phyloP scores from a whole-genome alignment of 2,113 vertebrate genomes.

The Poeciliopsis retropinna region DNA sequence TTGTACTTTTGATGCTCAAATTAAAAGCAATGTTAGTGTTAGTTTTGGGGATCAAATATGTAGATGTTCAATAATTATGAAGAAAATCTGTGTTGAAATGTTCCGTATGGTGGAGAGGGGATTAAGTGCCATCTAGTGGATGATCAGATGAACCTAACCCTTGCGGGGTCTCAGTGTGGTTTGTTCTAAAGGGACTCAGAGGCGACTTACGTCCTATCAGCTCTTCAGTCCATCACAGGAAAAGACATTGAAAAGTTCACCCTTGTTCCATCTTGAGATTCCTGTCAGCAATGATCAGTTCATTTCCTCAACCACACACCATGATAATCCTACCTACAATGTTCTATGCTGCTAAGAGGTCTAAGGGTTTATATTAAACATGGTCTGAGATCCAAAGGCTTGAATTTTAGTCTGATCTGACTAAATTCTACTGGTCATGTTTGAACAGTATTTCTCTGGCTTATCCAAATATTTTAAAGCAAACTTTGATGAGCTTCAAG shows the following conservation, averaged over 20 bases:
- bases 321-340: too few relatives aligned
- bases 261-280: too few relatives aligned
- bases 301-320: too few relatives aligned
- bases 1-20: not conserved
- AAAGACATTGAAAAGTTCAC: not conserved
- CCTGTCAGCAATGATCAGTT: too few relatives aligned
- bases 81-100: not conserved
- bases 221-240: not conserved
- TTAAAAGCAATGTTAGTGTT: not conserved
- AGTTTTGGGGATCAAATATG: not conserved
- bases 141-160: not conserved
- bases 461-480: not conserved
- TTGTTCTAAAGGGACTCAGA: not conserved
- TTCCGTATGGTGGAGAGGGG: slow-evolving; percentile 13
- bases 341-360: too few relatives aligned
- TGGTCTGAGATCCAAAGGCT: too few relatives aligned
- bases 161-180: not conserved
- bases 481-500: not conserved
- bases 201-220: not conserved
- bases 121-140: slow-evolving; percentile 57
- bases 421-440: too few relatives aligned
- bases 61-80: not conserved
- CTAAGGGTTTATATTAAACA: too few relatives aligned
- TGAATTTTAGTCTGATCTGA: too few relatives aligned
- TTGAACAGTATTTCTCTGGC: too few relatives aligned